phyloP scores from a whole-genome alignment of 2,888 invertebrate genomes.

The Epinotia brunnichana region DNA sequence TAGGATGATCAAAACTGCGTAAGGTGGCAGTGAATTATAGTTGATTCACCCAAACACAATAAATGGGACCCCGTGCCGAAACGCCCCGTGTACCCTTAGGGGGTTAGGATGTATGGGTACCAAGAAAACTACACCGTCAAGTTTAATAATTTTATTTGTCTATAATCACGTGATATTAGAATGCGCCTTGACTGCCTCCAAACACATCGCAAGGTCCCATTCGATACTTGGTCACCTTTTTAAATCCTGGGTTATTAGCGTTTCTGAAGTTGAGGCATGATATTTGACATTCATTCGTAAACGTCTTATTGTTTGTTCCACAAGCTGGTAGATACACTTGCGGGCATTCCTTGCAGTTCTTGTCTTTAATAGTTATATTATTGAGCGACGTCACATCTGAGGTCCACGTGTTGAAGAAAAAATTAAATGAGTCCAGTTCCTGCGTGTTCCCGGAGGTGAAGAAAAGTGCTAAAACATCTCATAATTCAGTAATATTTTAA shows the following conservation, averaged over 20 bases:
- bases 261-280: background rate
- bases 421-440: fast-evolving
- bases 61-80: too few species aligned
- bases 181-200: background rate
- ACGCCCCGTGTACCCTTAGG: too few species aligned
- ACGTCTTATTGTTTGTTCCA: slow-evolving; percentile 9
- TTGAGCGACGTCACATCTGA: background rate
- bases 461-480: background rate
- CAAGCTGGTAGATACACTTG: slow-evolving; percentile 28
- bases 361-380: background rate
- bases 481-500: background rate
- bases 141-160: background rate
- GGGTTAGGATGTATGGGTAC: background rate
- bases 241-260: fast-evolving
- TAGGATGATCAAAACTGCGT: too few species aligned
- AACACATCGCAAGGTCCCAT: slow-evolving; percentile 29
- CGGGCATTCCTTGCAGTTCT: background rate
- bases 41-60: too few species aligned
- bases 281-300: slow-evolving; percentile 30
- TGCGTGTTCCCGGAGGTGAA: background rate
- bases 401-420: slow-evolving; percentile 11
- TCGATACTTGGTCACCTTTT: background rate
- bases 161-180: slow-evolving; percentile 33
- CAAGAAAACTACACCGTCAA: background rate
- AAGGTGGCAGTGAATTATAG: too few species aligned